phyloP scores from a whole-genome alignment of 1,140 invertebrate species.

The Drosophila triauraria region DNA sequence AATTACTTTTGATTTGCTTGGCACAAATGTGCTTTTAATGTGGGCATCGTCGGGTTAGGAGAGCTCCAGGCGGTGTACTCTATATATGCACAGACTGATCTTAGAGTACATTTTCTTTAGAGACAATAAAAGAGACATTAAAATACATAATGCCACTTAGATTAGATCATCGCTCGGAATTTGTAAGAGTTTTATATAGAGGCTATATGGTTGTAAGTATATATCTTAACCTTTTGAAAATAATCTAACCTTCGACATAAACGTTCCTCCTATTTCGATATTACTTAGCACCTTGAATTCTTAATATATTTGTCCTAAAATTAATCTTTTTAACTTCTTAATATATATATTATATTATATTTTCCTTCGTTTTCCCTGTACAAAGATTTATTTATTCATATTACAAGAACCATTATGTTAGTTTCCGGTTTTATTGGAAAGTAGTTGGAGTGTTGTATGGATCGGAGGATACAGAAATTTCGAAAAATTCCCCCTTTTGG shows the following conservation, averaged over 20 bases:
- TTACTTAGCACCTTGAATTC: not conserved
- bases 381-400: too few relatives aligned
- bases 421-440: not conserved
- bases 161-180: constrained; percentile 8
- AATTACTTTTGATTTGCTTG: constrained; percentile 71
- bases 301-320: not conserved
- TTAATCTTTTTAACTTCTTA: too few relatives aligned
- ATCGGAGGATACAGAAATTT: not conserved
- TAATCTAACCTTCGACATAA: not conserved
- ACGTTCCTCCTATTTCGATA: not conserved
- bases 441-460: not conserved
- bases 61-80: not conserved
- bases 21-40: constrained; percentile 50
- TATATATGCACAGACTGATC: not conserved
- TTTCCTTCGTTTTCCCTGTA: too few relatives aligned
- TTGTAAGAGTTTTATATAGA: not conserved
- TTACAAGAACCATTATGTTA: not conserved
- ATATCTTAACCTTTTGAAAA: not conserved
- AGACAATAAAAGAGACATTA: constrained; percentile 2
- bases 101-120: not conserved
- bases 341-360: too few relatives aligned
- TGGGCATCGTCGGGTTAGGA: constrained; percentile 16
- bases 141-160: not conserved
- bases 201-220: too few relatives aligned
- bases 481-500: too few relatives aligned